Evolutionary conservation across 2,888 invertebrate genomes (phyloP).

Genomic region (Endotricha flammealis): DNA sequence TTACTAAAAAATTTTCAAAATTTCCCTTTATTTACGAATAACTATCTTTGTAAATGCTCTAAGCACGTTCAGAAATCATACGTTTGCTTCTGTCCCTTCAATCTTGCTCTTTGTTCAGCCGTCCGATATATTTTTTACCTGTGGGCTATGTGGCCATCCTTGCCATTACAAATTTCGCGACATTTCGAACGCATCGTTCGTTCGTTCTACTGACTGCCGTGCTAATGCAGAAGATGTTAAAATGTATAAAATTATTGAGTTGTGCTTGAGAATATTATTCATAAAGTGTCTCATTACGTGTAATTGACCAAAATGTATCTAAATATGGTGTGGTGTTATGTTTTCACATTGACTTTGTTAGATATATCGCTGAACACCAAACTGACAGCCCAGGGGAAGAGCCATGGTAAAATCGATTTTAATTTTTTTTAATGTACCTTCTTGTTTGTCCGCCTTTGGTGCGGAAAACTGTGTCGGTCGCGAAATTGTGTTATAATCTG

Average conservation of each 20-base stretch:
- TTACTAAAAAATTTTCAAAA: too few relatives aligned
- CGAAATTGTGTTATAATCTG: too few relatives aligned
- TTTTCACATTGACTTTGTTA: conserved; percentile 82
- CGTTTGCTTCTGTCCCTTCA: too few relatives aligned
- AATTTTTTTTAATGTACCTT: conserved; percentile 12
- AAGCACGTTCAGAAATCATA: too few relatives aligned
- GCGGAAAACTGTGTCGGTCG: neutral
- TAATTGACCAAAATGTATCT: conserved; percentile 68
- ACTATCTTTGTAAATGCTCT: too few relatives aligned
- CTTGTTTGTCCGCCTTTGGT: neutral
- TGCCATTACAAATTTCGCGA: neutral
- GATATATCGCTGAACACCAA: conserved; percentile 83
- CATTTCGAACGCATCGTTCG: conserved; percentile 26
- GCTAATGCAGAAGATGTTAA: conserved; percentile 16
- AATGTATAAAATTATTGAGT: conserved; percentile 37
- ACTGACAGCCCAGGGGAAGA: conserved; percentile 85
- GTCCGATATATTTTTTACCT: neutral
- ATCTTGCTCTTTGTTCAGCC: too few relatives aligned
- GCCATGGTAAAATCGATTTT: conserved; percentile 82
- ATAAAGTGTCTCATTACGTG: conserved; percentile 39
- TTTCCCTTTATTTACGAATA: too few relatives aligned
- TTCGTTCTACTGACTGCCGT: conserved; percentile 27
- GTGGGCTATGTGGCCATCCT: neutral
- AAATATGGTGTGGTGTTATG: conserved; percentile 80
- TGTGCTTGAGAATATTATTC: conserved; percentile 57